Base-by-base conservation (phyloP, 1,140 invertebrate genomes). In the Calephelis nemesis region DNA sequence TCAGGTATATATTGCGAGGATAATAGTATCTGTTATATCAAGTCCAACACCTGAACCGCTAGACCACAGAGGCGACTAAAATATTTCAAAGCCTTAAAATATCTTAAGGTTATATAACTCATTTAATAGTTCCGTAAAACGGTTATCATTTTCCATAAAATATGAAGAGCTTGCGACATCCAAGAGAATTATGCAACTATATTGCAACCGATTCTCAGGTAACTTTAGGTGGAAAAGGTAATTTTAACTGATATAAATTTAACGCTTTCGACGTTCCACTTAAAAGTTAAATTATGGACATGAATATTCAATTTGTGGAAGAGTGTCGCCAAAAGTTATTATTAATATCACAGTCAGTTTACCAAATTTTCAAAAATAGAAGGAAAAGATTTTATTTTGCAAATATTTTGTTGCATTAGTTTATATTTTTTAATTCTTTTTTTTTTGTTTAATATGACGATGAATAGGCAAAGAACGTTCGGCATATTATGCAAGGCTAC, bases 201-300 rank as follows among this genome's bases (percentile, higher is more conserved):
- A 50, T 50, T 50, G 49, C 49, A 50, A 50, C 49, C 49, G 49
- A n/a, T 50, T 13, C 49, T 50, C 49, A 50, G 49, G 49, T 50
- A 50, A 50, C 13, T 50, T 50, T 13, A 50, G 49, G 12, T 50
- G 13, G 49, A 8, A 11, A 13, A 50, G 49, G n/a, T 13, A 50
- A 50, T 50, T 50, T 50, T 50, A 50, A 50, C 49, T 50, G 49
- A 50, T 50, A 50, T 50, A 50, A 50, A 50, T 50, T 50, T 50
- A 13, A 50, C 11, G 49, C 49, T 50, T 50, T 13, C 13, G 49
- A 50, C 49, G 13, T 13, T 49, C n/a, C 12, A 50, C 49, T 50
- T 50, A 7, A 50, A 50, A 4, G 13, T 13, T 50, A 50, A 10
- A 7, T 13, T 50, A 13, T 13, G n/a, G 12, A 13, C n/a, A 50